Percentiles rank a stretch among this genome's conserved stretches.
Evolutionary conservation across 2,113 vertebrate species (phyloP).

Genomic region (Nanorana parkeri): DNA sequence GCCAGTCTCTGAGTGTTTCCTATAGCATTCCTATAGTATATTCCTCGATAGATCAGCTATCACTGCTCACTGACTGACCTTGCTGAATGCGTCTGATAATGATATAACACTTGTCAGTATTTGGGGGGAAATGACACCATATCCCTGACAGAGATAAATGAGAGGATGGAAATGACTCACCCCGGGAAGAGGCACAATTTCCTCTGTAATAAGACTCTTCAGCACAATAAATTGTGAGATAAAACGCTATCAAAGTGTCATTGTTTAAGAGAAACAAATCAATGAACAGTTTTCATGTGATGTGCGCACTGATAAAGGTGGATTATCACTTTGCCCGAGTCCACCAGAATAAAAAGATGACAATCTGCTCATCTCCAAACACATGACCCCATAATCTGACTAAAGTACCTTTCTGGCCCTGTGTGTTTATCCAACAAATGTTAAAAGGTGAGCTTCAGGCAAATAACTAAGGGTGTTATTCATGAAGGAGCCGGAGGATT

Average conservation of each 20-base stretch:
- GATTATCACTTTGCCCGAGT: not conserved
- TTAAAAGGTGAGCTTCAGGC: too few relatives aligned
- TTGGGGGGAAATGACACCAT: not conserved
- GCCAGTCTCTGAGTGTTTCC: too few relatives aligned
- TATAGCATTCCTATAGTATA: too few relatives aligned
- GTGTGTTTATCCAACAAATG: too few relatives aligned
- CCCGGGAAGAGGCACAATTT: constrained; percentile 14
- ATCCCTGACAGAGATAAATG: not conserved
- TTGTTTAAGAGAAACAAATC: constrained; percentile 11
- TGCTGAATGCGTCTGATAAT: not conserved
- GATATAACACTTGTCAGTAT: not conserved
- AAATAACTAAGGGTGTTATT: too few relatives aligned
- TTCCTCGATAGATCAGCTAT: too few relatives aligned
- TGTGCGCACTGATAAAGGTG: not conserved
- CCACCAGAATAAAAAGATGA: not conserved
- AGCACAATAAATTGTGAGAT: not conserved
- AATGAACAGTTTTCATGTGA: constrained; percentile 25
- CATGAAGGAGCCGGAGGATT: too few relatives aligned
- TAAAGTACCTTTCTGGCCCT: too few relatives aligned
- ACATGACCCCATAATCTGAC: too few relatives aligned
- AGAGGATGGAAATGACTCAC: not conserved
- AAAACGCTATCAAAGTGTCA: not conserved
- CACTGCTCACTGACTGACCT: too few relatives aligned
- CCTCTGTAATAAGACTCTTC: not conserved
- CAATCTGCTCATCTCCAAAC: not conserved